These are phyloP conservation scores for Malacoraja senta DNA, from an alignment of 2,797 vertebrate genomes.

Conservation along the genomic window DNA sequence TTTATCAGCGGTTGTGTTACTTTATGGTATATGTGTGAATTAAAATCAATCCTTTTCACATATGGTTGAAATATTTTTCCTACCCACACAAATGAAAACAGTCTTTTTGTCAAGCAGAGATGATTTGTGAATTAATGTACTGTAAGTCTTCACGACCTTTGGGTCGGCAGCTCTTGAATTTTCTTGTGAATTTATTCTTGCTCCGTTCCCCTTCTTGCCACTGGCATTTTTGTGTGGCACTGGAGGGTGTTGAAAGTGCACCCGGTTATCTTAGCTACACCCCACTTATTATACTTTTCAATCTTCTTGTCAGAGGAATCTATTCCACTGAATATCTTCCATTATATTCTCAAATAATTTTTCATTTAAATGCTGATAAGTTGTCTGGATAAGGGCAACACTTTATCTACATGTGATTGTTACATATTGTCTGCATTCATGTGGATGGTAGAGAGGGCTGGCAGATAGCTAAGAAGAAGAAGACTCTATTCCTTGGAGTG, in stretches of 20 bases:
- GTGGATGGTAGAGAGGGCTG: background rate
- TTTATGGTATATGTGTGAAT: constrained; percentile 42
- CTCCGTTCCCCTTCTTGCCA: background rate
- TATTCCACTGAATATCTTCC: too few relatives aligned
- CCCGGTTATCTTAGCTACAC: background rate
- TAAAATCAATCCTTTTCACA: constrained; percentile 44
- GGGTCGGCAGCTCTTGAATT: background rate
- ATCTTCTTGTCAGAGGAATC: background rate
- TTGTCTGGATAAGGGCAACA: background rate
- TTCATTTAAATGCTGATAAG: background rate
- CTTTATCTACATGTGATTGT: background rate
- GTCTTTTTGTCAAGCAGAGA: background rate
- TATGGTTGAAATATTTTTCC: constrained; percentile 42
- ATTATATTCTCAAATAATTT: background rate
- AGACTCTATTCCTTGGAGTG: too few relatives aligned
- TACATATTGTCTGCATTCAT: background rate
- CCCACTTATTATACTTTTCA: constrained; percentile 25
- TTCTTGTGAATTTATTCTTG: constrained; percentile 16
- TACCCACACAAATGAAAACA: constrained; percentile 36
- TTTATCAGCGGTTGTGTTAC: constrained; percentile 39
- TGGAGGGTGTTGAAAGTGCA: background rate
- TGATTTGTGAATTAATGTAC: background rate
- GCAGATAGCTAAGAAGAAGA: background rate
- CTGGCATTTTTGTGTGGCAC: background rate
- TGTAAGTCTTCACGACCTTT: background rate